Evolutionary conservation across 2,797 vertebrate genomes (phyloP).

Genomic region (Sphaeramia orbicularis): DNA sequence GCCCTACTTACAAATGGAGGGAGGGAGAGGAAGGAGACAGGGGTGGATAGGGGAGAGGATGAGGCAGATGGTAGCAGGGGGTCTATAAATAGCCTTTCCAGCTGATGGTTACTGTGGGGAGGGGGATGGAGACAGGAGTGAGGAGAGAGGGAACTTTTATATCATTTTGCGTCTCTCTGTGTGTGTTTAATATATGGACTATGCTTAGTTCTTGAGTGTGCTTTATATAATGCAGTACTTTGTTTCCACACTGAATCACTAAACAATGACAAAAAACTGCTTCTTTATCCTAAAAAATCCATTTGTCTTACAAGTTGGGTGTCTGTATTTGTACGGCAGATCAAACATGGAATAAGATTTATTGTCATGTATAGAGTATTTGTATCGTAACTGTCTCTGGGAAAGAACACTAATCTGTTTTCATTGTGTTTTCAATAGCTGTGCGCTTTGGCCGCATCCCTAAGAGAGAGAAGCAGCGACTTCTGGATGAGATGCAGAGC

Average conservation of each 20-base stretch:
- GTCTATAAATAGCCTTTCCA: conserved; percentile 85
- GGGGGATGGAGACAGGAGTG: conserved; percentile 34
- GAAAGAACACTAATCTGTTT: conserved; percentile 22
- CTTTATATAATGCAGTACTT: neutral
- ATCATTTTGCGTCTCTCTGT: neutral
- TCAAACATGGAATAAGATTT: neutral
- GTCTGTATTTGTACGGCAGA: neutral
- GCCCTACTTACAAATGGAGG: conserved; percentile 84
- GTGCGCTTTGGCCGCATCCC: conserved; percentile 89
- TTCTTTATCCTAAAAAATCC: neutral
- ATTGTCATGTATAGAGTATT: neutral
- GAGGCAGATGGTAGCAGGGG: conserved; percentile 78
- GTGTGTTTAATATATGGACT: neutral
- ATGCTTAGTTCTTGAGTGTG: conserved; percentile 1
- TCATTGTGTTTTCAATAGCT: conserved; percentile 71
- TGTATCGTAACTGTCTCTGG: neutral
- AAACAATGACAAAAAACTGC: neutral
- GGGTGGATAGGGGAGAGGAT: conserved; percentile 75
- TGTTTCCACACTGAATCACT: conserved; percentile 5
- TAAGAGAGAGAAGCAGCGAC: conserved; percentile 87
- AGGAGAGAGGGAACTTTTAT: conserved; percentile 53
- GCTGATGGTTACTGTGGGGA: conserved; percentile 83
- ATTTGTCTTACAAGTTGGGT: conserved; percentile 10
- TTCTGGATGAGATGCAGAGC: conserved; percentile 89
- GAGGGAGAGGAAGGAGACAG: conserved; percentile 73